Base-by-base conservation (phyloP, 2,888 invertebrate genomes). In the Phlogophora meticulosa region DNA sequence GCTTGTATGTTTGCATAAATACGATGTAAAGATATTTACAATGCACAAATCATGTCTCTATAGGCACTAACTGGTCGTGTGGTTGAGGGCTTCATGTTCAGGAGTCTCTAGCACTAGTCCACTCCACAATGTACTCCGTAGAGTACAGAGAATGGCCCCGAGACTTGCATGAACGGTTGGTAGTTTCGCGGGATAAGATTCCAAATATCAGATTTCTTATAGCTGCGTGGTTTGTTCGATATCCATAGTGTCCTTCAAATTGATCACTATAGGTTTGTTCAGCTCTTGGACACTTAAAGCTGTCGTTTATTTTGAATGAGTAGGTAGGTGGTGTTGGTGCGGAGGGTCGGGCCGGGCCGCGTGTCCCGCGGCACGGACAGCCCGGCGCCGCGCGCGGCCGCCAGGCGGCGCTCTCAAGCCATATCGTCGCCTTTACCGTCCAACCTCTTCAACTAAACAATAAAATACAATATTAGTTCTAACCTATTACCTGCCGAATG, bases 401-500 rank as follows among this genome's bases (percentile, higher is more conserved):
- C 64, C 7, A n/a, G 66, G 11, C 48, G 64, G 17, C 53, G 72
- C 68, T 75, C 87, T 95, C 93, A 95, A 88, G 95, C 94, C 79
- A 95, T 81, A 73, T 95, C 95, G 70, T 95, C 95, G 28, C 87
- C 86, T 72, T 95, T 95, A 53, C 92, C 93, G 85, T 95, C 95
- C 84, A 95, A 84, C 71, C 95, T 90, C 87, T 94, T 96, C 87
- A 96, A 87, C 95, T 95, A 89, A 78, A 88, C 56, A 68, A 52
- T 60, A 74, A 77, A 46, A 71, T 17, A 43, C 9, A 48, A 48
- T 13, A 55, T 63, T 64, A 68, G 9, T 48, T 11, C 2, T 13
- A 48, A 42, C 28, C 22, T 34, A 13, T 15, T 32, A 11, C 32
- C 20, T 24, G n/a, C 15, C n/a, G 9, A 46, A 10, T 7, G 7